Percentiles rank a stretch among this genome's conserved stretches.
These are phyloP conservation scores for Aphelocoma coerulescens DNA, from an alignment of 2,113 vertebrate genomes.

Conservation along the genomic window DNA sequence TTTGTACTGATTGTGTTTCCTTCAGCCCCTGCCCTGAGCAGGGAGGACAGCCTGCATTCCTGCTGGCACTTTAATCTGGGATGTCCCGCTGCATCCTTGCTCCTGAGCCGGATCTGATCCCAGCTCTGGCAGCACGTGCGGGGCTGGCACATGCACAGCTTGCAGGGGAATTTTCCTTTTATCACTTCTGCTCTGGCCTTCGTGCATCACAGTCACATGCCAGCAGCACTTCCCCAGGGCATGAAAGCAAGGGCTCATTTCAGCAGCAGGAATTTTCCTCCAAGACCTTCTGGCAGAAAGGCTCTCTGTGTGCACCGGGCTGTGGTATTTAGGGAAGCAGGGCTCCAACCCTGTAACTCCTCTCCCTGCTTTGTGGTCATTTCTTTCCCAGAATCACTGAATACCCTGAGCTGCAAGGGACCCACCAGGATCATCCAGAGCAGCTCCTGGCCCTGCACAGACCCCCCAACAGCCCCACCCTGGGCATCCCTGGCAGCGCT, in stretches of 20 bases:
- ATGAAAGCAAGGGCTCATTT: neutral
- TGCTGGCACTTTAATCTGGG: neutral
- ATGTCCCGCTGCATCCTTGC: neutral
- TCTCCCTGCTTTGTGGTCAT: neutral
- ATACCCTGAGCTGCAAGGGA: neutral
- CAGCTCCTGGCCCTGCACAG: neutral
- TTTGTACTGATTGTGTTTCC: neutral
- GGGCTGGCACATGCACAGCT: neutral
- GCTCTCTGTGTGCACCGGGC: neutral
- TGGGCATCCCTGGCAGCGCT: neutral
- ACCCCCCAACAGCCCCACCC: fast-evolving
- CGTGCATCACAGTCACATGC: neutral
- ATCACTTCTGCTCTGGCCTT: neutral
- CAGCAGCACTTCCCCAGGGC: neutral
- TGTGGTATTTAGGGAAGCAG: neutral
- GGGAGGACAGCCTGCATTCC: neutral
- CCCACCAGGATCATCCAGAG: fast-evolving
- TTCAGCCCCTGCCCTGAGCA: neutral
- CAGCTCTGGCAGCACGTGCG: neutral
- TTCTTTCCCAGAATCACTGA: neutral
- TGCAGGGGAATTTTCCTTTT: neutral
- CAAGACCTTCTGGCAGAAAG: neutral
- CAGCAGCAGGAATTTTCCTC: constrained; percentile 15
- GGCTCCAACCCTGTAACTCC: fast-evolving
- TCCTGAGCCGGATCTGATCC: neutral